These are phyloP conservation scores for Monochamus saltuarius DNA, from an alignment of 1,140 invertebrate species.

Conservation along the genomic window DNA sequence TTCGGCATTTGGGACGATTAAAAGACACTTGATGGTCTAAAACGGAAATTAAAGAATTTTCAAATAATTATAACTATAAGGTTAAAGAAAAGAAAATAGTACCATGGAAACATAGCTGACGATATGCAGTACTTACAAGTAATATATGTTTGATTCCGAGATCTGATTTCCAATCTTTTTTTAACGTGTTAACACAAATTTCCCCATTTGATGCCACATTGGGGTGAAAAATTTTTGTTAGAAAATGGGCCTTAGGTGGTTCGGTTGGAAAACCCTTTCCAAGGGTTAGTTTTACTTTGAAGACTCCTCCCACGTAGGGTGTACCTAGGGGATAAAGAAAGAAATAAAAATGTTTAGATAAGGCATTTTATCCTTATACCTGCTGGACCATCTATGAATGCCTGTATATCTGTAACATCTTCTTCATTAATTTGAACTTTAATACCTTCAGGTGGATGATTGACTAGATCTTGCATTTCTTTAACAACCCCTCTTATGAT, in stretches of 20 bases:
- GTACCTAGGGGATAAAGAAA: constrained; percentile 68
- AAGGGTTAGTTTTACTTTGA: constrained; percentile 86
- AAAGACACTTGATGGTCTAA: constrained; percentile 86
- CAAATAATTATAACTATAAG: not conserved
- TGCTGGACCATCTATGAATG: constrained; percentile 80
- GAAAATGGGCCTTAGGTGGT: constrained; percentile 93
- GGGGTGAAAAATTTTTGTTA: constrained; percentile 97
- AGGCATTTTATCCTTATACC: constrained; percentile 29
- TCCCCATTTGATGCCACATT: constrained; percentile 94
- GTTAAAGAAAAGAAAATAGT: not conserved
- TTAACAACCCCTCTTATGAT: constrained; percentile 81
- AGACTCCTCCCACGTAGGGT: constrained; percentile 80
- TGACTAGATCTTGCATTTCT: constrained; percentile 77
- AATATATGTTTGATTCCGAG: constrained; percentile 95
- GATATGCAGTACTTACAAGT: constrained; percentile 62
- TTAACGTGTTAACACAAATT: constrained; percentile 96
- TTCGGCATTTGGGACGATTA: constrained; percentile 93
- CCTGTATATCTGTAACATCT: constrained; percentile 91
- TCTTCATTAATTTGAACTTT: constrained; percentile 85
- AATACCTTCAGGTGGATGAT: constrained; percentile 84
- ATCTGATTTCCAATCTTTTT: constrained; percentile 96
- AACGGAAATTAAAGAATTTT: constrained; percentile 45
- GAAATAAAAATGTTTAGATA: not conserved
- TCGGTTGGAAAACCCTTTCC: constrained; percentile 91
- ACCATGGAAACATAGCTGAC: not conserved